phyloP scores from a whole-genome alignment of 2,113 vertebrate species.

The Lycaon pictus region DNA sequence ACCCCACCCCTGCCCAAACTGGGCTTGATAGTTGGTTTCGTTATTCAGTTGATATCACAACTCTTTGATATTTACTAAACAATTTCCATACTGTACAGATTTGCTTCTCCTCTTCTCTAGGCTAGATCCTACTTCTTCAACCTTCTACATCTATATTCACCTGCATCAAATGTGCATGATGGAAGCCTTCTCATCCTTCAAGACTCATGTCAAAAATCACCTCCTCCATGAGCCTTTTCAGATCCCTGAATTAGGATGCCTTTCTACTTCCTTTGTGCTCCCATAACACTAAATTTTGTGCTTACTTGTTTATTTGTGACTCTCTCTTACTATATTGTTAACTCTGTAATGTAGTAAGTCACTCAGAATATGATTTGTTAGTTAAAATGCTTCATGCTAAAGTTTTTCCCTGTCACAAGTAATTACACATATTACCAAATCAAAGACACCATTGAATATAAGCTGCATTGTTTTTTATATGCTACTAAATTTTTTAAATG shows the following conservation, averaged over 20 bases:
- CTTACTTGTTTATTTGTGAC: background rate
- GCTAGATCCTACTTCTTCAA: background rate
- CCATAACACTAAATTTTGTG: constrained; percentile 14
- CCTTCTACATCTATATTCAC: background rate
- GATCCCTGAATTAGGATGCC: constrained; percentile 16
- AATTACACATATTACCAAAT: constrained; percentile 41
- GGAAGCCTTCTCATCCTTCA: constrained; percentile 11
- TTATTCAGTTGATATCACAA: constrained; percentile 46
- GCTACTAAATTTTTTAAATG: background rate
- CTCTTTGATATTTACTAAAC: constrained; percentile 10
- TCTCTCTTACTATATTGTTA: constrained; percentile 21
- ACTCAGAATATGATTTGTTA: constrained; percentile 48
- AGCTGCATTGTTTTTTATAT: constrained; percentile 22
- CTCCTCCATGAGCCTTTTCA: background rate
- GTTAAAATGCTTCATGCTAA: constrained; percentile 53
- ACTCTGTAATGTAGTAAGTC: constrained; percentile 49
- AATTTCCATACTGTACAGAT: background rate
- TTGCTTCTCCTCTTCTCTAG: constrained; percentile 9
- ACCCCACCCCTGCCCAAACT: background rate
- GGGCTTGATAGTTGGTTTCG: background rate
- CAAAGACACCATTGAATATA: constrained; percentile 21
- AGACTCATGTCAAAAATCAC: background rate
- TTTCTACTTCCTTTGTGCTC: background rate
- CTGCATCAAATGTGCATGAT: background rate
- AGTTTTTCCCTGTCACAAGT: background rate